Conservation (phyloP, 2,113 vertebrate species). For the Scophthalmus maximus region DNA sequence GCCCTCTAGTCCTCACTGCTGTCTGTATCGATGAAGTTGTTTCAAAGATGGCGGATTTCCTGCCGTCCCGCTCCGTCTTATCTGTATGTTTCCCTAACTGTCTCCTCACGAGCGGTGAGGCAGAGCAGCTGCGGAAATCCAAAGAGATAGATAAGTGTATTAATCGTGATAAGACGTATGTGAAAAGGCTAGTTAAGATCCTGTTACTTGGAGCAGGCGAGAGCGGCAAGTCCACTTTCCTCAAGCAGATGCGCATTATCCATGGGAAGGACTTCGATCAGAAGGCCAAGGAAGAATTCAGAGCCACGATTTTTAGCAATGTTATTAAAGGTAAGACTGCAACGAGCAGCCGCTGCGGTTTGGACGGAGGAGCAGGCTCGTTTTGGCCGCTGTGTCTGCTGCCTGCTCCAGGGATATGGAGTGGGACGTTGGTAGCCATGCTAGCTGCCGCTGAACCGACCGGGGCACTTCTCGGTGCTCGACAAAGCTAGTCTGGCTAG, state of each 20-base stretch:
- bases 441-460: conserved; percentile 34
- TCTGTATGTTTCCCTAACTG: conserved; percentile 94
- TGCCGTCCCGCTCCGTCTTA: conserved; percentile 93
- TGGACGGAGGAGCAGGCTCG: not conserved
- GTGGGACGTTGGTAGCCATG: conserved; percentile 49
- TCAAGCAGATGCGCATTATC: conserved; percentile 98
- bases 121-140: conserved; percentile 91
- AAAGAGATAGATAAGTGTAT: conserved; percentile 94
- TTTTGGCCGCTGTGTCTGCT: not conserved
- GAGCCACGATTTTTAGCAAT: conserved; percentile 93
- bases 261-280: conserved; percentile 95
- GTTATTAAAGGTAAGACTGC: conserved; percentile 90
- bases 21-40: conserved; percentile 87
- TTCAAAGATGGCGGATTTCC: conserved; percentile 98
- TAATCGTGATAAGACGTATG: conserved; percentile 90
- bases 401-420: not conserved
- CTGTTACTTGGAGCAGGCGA: conserved; percentile 94
- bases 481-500: conserved; percentile 48
- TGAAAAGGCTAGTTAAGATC: conserved; percentile 94
- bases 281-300: conserved; percentile 92
- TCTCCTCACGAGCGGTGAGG: conserved; percentile 90
- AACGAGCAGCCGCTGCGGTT: rapidly evolving
- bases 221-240: conserved; percentile 97
- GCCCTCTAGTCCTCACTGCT: conserved; percentile 42
- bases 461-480: conserved; percentile 26